phyloP scores from a whole-genome alignment of 2,888 invertebrate species.

The Calliphora vomitoria region DNA sequence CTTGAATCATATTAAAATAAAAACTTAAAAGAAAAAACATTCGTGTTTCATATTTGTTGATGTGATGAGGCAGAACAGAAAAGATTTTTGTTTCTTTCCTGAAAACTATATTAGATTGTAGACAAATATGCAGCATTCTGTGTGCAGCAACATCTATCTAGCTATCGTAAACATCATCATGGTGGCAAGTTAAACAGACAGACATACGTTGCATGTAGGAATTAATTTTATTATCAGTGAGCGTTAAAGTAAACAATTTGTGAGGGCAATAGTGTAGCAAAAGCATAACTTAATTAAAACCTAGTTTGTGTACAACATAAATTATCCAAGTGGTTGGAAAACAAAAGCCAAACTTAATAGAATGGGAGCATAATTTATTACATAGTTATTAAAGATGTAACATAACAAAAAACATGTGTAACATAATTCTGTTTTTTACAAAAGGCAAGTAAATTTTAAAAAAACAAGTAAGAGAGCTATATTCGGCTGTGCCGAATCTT shows the following conservation, averaged over 20 bases:
- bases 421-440: no score
- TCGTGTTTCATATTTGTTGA: conserved; percentile 57
- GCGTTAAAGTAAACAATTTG: conserved; percentile 32
- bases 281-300: conserved; percentile 50
- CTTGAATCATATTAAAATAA: conserved; percentile 59
- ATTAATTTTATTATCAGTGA: conserved; percentile 57
- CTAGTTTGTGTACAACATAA: conserved; percentile 38
- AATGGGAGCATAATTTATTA: conserved; percentile 30
- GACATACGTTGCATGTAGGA: conserved; percentile 29
- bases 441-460: no score
- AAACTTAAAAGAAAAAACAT: conserved; percentile 17
- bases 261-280: conserved; percentile 37
- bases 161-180: background rate
- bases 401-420: no score
- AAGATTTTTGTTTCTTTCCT: conserved; percentile 27
- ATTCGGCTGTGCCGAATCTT: no score
- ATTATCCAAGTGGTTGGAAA: conserved; percentile 17
- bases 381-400: no score
- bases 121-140: conserved; percentile 27
- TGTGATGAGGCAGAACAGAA: conserved; percentile 59
- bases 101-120: conserved; percentile 55
- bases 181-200: background rate
- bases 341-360: background rate
- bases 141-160: background rate
- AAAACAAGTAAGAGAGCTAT: no score